Evolutionary conservation across 2,888 invertebrate species (phyloP).

Genomic region (Tupiocoris notatus): DNA sequence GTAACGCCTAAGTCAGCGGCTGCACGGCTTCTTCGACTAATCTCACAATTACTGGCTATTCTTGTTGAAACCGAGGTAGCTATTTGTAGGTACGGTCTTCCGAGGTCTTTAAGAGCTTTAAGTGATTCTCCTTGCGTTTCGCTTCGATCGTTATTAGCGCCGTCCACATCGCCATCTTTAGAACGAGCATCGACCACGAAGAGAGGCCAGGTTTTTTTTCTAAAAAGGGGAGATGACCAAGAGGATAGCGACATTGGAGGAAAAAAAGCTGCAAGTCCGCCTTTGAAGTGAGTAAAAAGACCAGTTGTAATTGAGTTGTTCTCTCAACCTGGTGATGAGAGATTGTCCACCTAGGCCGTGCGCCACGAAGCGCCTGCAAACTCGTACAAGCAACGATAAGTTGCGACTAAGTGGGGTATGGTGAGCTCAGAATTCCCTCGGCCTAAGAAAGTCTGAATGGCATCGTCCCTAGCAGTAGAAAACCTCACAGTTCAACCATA

Average conservation of each 20-base stretch:
- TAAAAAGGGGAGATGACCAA: background rate
- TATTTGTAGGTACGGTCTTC: background rate
- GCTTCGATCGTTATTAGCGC: constrained; percentile 35
- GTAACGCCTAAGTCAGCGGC: background rate
- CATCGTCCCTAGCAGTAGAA: constrained; percentile 13
- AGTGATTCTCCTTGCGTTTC: constrained; percentile 31
- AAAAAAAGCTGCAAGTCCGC: constrained; percentile 36
- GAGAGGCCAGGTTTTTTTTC: background rate
- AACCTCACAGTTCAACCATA: too few relatives aligned
- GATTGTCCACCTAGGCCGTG: background rate
- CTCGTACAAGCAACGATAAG: background rate
- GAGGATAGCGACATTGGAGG: background rate
- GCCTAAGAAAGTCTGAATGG: constrained; percentile 14
- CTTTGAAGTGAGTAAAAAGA: constrained; percentile 39
- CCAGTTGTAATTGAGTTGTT: constrained; percentile 39
- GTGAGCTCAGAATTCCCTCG: background rate
- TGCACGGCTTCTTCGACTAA: background rate
- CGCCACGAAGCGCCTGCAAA: background rate
- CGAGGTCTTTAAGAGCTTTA: background rate
- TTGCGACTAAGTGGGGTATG: too few relatives aligned
- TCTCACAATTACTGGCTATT: background rate
- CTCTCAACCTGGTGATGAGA: constrained; percentile 31
- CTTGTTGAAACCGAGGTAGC: background rate
- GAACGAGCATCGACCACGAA: background rate
- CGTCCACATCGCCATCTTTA: constrained; percentile 33